These are phyloP conservation scores for Polypedilum vanderplanki DNA, from an alignment of 1,140 invertebrate genomes.

Conservation along the genomic window DNA sequence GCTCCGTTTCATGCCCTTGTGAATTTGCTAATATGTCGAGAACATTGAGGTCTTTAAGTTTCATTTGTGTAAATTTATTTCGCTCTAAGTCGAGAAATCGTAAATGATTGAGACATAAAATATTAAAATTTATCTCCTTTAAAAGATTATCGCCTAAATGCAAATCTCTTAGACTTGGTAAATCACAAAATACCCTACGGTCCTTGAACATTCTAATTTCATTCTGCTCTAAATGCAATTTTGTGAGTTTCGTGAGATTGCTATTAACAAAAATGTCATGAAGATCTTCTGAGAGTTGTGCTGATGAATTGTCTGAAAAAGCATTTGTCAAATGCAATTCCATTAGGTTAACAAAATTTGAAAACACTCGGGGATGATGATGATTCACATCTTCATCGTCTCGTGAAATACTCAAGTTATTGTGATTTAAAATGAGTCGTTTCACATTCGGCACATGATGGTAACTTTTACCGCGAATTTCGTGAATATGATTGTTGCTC, in stretches of 20 bases:
- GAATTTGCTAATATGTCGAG: conserved; percentile 51
- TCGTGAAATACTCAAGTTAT: conserved; percentile 56
- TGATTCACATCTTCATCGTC: conserved; percentile 50
- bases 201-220: conserved; percentile 63
- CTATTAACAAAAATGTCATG: conserved; percentile 67
- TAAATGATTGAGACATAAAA: conserved; percentile 59
- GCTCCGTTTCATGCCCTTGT: conserved; percentile 46
- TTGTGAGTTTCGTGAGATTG: conserved; percentile 57
- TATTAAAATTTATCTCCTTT: conserved; percentile 57
- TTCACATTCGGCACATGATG: conserved; percentile 66
- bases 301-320: conserved; percentile 60
- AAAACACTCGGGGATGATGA: conserved; percentile 68
- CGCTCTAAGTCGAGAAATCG: conserved; percentile 62
- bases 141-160: conserved; percentile 62
- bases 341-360: conserved; percentile 65
- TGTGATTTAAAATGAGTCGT: conserved; percentile 67
- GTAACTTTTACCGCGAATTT: conserved; percentile 69
- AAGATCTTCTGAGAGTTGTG: conserved; percentile 55
- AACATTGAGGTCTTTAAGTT: conserved; percentile 50
- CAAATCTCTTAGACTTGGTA: conserved; percentile 58
- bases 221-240: conserved; percentile 72
- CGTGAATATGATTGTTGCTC: conserved; percentile 66
- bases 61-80: conserved; percentile 58
- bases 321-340: conserved; percentile 70
- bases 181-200: conserved; percentile 60